Conservation (phyloP, 2,113 vertebrate genomes). For the Rhinoderma darwinii region DNA sequence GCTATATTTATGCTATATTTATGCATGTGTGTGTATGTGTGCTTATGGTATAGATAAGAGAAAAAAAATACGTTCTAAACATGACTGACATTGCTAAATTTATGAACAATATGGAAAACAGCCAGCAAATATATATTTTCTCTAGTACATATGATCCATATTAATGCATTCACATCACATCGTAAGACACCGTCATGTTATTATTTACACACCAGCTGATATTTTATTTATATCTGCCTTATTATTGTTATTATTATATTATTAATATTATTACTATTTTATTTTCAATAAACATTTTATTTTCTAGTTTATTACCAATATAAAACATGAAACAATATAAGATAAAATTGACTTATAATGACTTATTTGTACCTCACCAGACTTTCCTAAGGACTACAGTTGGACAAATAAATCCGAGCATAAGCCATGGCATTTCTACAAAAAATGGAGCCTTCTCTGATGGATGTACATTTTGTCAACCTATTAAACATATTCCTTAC, state of each 20-base stretch:
- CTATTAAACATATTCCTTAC: constrained; percentile 71
- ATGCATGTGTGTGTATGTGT: background rate
- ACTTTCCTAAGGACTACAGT: constrained; percentile 81
- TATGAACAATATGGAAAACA: background rate
- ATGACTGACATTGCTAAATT: background rate
- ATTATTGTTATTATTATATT: background rate
- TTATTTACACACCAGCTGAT: background rate
- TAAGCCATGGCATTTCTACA: constrained; percentile 75
- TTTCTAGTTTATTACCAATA: too few relatives aligned
- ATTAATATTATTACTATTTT: background rate
- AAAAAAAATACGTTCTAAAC: background rate
- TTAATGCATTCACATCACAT: background rate
- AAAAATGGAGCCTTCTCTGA: constrained; percentile 74
- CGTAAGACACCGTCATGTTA: background rate
- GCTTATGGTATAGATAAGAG: background rate
- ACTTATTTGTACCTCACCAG: constrained; percentile 87
- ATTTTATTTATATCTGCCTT: background rate
- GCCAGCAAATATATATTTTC: background rate
- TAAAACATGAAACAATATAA: background rate
- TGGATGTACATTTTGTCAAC: constrained; percentile 70
- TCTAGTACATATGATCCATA: background rate
- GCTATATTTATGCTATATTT: too few relatives aligned
- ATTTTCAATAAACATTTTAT: background rate
- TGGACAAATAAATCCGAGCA: constrained; percentile 82
- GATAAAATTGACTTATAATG: constrained; percentile 71